Conservation (phyloP, 2,113 vertebrate species). For the Centropristis striata region DNA sequence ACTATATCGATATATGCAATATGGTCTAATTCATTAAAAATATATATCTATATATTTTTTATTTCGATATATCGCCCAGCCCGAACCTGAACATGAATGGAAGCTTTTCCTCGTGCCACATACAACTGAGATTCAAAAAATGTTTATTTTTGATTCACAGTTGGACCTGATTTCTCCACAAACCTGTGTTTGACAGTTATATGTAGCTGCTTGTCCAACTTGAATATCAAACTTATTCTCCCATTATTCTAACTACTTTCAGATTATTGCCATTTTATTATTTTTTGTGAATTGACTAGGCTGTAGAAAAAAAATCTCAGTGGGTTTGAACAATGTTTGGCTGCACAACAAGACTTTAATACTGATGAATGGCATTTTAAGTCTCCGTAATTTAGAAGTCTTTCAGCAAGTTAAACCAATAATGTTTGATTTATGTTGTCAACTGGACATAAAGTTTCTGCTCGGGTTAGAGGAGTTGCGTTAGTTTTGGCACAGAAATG, state of each 20-base stretch:
- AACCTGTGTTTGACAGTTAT: background rate
- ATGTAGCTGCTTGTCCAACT: background rate
- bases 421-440: background rate
- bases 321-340: background rate
- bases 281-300: background rate
- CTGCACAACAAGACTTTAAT: background rate
- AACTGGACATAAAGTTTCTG: background rate
- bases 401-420: background rate
- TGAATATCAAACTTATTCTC: no score
- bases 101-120: no score
- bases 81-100: no score
- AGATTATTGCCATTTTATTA: background rate
- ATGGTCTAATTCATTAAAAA: no score
- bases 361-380: background rate
- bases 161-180: background rate
- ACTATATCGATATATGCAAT: no score
- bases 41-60: no score
- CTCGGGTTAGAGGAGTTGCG: background rate
- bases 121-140: background rate
- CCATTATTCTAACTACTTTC: no score
- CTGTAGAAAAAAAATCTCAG: background rate
- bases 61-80: no score
- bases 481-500: slow-evolving; percentile 29
- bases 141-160: background rate
- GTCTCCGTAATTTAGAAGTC: no score